A percentile compares a stretch with the other conserved stretches of the same genome.
Conservation (phyloP, 2,113 vertebrate species). For the Hippocampus barbouri region DNA sequence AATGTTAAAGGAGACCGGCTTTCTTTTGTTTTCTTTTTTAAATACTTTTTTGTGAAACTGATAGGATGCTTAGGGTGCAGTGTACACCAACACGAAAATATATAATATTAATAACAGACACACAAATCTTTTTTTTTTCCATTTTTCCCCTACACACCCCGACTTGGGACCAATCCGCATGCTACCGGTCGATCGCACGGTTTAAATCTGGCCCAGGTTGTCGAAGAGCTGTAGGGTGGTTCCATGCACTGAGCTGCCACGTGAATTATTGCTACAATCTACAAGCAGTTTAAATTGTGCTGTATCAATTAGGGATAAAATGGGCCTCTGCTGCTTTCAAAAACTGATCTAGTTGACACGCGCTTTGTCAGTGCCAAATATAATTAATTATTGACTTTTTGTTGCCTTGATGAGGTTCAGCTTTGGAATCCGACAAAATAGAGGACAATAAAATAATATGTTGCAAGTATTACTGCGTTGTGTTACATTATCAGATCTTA, state of each 20-base stretch:
- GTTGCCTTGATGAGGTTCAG: conserved; percentile 53
- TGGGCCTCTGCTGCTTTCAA: conserved; percentile 26
- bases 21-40: too few species aligned
- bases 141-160: too few species aligned
- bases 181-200: too few species aligned
- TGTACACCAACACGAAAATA: too few species aligned
- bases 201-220: neutral
- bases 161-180: too few species aligned
- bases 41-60: too few species aligned
- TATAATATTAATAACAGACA: too few species aligned
- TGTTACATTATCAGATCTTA: conserved; percentile 61
- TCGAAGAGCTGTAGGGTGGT: neutral
- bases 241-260: conserved; percentile 26
- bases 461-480: conserved; percentile 49
- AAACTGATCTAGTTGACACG: conserved; percentile 55
- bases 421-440: conserved; percentile 40
- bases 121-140: too few species aligned
- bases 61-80: too few species aligned
- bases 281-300: conserved; percentile 26
- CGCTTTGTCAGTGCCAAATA: conserved; percentile 55
- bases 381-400: conserved; percentile 63
- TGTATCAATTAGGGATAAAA: conserved; percentile 23
- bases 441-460: conserved; percentile 59
- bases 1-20: too few species aligned
- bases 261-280: conserved; percentile 12